Base-by-base conservation (phyloP, 2,113 vertebrate genomes). In the Corythornis cristatus region DNA sequence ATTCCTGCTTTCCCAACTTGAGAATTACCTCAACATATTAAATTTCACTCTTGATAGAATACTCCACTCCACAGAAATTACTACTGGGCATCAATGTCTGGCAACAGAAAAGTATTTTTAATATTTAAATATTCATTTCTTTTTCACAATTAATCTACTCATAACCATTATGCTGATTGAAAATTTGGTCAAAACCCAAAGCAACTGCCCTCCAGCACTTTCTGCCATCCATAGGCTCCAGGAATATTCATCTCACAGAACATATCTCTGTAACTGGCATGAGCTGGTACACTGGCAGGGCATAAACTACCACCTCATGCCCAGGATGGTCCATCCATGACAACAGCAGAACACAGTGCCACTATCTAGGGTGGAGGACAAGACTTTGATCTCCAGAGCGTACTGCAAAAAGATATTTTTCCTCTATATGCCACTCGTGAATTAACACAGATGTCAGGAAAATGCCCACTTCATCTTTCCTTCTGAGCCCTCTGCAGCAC, bases 371-470 rank as follows among this genome's bases (percentile, higher is more conserved):
- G 23, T 12, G 17, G 31, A 62, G 54, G 46, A 70, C 18, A 89
- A 75, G 42, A 46, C 16, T 57, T 81, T 61, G 61, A 18, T 93
- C 77, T 92, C 11, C 62, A 85, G 62, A 62, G 26, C 20, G 53
- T n/a, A 6, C 25, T 79, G 8, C 22, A 73, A 93, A 72, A 89
- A 65, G 23, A 37, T 3, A 26, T 1, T 79, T 73, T 89, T 76
- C 2, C 4, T 90, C 31, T 83, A 9, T 43, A 75, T 58, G 51
- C 20, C 15, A 58, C 5, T 40, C 79, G 15, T 90, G 81, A 89
- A 71, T 76, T 90, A 89, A 70, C 43, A 82, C 65, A 82, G 53
- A 84, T 87, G 77, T 68, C 86, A 83, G 74, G 56, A 72, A 93
- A 92, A 93, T 60, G 70, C 82, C 54, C 62, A 48, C 22, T 92